phyloP scores from a whole-genome alignment of 2,113 vertebrate genomes.

The Pteruthius melanotis region DNA sequence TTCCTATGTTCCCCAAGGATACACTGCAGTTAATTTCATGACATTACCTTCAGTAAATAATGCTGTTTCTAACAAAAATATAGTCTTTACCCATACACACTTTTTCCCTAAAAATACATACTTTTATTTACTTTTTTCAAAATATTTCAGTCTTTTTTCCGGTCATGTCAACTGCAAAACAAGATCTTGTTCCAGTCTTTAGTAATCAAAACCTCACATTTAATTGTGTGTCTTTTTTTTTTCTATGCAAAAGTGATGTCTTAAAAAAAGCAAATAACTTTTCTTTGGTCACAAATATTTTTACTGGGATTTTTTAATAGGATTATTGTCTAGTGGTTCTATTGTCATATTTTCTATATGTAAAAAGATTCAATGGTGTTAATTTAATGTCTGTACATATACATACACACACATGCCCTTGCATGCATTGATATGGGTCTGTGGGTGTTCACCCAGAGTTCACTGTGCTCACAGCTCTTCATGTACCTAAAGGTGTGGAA shows the following conservation, averaged over 20 bases:
- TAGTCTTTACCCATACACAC: accelerated
- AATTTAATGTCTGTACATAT: not conserved
- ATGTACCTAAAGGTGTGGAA: not conserved
- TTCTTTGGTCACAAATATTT: not conserved
- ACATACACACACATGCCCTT: accelerated
- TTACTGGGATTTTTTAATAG: not conserved
- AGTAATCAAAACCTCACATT: not conserved
- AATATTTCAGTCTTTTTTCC: not conserved
- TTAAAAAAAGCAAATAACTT: not conserved
- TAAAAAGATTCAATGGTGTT: not conserved
- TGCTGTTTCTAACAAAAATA: not conserved
- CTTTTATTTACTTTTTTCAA: not conserved
- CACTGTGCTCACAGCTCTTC: not conserved
- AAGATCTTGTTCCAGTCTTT: not conserved
- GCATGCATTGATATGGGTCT: not conserved
- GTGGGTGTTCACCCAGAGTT: not conserved
- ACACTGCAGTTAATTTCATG: not conserved
- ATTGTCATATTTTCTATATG: not conserved
- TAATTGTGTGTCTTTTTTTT: not conserved
- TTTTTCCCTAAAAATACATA: not conserved
- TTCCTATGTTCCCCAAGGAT: not conserved
- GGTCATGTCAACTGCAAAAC: not conserved
- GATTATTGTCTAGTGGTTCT: not conserved
- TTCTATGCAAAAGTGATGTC: not conserved
- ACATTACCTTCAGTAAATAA: not conserved